Conservation (phyloP, 2,888 invertebrate genomes). For the Cecidostiba fungosa region DNA sequence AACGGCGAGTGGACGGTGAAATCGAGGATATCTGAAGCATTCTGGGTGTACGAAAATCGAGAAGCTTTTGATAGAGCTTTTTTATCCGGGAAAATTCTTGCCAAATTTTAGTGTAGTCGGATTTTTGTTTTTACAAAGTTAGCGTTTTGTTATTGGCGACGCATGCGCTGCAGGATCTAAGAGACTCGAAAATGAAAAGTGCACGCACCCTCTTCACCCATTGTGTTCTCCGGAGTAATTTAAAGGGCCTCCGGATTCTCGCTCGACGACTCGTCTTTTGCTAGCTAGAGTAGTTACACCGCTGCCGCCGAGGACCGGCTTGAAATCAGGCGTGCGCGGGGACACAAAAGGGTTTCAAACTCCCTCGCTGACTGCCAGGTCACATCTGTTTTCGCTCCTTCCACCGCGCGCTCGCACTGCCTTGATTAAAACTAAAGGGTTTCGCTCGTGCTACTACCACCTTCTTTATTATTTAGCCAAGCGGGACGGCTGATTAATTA, state of each 20-base stretch:
- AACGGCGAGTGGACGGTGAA: constrained; percentile 15
- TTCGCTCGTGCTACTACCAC: constrained; percentile 4
- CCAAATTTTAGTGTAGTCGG: not conserved
- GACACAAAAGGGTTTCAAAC: constrained; percentile 42
- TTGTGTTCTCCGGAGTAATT: constrained; percentile 70
- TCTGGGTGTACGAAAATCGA: constrained; percentile 3
- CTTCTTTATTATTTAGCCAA: constrained; percentile 60
- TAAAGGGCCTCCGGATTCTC: constrained; percentile 62
- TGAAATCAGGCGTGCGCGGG: constrained; percentile 39
- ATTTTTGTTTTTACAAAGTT: not conserved
- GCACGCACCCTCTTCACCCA: constrained; percentile 19
- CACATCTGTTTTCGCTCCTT: constrained; percentile 58
- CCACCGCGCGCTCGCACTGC: not conserved
- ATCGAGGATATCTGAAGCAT: constrained; percentile 24
- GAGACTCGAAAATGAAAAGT: constrained; percentile 28
- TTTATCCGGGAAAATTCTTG: constrained; percentile 8
- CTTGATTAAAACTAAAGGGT: constrained; percentile 61
- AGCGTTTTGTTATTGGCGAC: not conserved
- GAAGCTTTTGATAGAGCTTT: not conserved
- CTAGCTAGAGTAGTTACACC: not conserved
- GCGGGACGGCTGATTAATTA: constrained; percentile 44
- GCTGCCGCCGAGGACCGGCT: not conserved
- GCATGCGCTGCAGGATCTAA: not conserved
- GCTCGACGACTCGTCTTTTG: constrained; percentile 29
- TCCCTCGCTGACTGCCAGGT: constrained; percentile 3